Conservation (phyloP, 2,113 vertebrate species). For the Lycocorax pyrrhopterus region DNA sequence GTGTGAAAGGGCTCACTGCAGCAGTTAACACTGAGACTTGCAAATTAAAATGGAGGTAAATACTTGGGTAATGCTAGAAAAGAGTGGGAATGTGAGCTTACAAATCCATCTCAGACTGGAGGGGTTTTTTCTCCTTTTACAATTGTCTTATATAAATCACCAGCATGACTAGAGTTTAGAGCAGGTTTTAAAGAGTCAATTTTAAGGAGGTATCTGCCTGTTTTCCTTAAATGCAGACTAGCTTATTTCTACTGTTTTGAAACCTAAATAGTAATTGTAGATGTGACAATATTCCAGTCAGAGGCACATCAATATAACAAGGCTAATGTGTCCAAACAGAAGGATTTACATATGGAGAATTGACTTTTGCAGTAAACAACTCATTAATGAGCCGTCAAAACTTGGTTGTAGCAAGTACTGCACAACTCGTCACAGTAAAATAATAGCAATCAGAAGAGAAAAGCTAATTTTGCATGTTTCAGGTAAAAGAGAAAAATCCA, state of each 20-base stretch:
- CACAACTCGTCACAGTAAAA: not conserved
- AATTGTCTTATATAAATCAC: not conserved
- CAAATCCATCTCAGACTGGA: not conserved
- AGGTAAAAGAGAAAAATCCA: not conserved
- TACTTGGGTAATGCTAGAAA: not conserved
- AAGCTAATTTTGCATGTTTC: not conserved
- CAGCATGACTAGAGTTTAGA: not conserved
- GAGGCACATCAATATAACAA: not conserved
- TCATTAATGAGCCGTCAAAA: not conserved
- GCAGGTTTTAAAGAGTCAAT: not conserved
- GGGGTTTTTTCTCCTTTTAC: not conserved
- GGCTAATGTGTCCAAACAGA: not conserved
- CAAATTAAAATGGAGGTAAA: not conserved
- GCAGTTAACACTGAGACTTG: no score
- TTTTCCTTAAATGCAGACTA: not conserved
- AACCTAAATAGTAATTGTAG: not conserved
- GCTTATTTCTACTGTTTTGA: not conserved
- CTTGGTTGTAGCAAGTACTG: not conserved
- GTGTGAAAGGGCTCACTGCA: fast-evolving
- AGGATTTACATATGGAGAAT: not conserved
- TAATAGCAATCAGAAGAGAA: not conserved
- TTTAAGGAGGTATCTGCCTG: not conserved
- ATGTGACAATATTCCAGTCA: not conserved
- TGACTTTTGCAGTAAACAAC: not conserved
- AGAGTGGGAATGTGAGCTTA: not conserved